These are phyloP conservation scores for Campoletis sonorensis DNA, from an alignment of 1,140 invertebrate genomes.

Conservation along the genomic window DNA sequence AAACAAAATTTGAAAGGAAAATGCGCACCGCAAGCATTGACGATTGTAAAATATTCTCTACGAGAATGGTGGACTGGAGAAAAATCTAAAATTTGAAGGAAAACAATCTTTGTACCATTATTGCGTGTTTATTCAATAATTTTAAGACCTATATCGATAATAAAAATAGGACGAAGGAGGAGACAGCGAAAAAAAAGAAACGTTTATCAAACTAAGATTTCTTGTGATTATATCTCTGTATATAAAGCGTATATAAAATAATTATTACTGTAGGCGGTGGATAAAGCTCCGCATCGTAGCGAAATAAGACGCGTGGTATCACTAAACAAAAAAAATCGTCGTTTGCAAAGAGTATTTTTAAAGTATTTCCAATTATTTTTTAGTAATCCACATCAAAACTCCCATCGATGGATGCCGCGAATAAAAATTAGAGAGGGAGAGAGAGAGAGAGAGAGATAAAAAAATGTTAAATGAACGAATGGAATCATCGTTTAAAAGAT, in stretches of 20 bases:
- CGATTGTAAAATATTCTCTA: slow-evolving; percentile 30
- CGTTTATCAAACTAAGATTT: slow-evolving; percentile 54
- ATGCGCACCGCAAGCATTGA: neutral
- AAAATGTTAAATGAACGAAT: slow-evolving; percentile 53
- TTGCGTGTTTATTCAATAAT: slow-evolving; percentile 61
- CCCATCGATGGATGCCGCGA: slow-evolving; percentile 38
- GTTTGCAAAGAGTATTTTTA: slow-evolving; percentile 75
- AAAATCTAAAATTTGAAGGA: slow-evolving; percentile 26
- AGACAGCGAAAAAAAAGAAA: neutral
- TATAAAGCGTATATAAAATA: slow-evolving; percentile 55
- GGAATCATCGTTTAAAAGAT: slow-evolving; percentile 58
- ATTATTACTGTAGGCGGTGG: slow-evolving; percentile 58
- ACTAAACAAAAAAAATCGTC: slow-evolving; percentile 56
- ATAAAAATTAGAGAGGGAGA: no score
- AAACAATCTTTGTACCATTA: slow-evolving; percentile 63
- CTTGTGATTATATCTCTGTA: slow-evolving; percentile 67
- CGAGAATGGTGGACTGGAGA: slow-evolving; percentile 54
- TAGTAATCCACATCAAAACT: slow-evolving; percentile 70
- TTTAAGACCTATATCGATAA: slow-evolving; percentile 58
- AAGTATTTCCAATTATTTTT: slow-evolving; percentile 75
- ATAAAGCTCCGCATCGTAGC: slow-evolving; percentile 54
- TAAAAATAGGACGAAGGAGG: slow-evolving; percentile 52
- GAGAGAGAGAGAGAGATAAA: neutral
- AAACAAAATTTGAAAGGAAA: slow-evolving; percentile 14
- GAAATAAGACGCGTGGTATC: slow-evolving; percentile 43